Evolutionary conservation across 2,888 invertebrate genomes (phyloP).

Genomic region (Oscheius sp.): DNA sequence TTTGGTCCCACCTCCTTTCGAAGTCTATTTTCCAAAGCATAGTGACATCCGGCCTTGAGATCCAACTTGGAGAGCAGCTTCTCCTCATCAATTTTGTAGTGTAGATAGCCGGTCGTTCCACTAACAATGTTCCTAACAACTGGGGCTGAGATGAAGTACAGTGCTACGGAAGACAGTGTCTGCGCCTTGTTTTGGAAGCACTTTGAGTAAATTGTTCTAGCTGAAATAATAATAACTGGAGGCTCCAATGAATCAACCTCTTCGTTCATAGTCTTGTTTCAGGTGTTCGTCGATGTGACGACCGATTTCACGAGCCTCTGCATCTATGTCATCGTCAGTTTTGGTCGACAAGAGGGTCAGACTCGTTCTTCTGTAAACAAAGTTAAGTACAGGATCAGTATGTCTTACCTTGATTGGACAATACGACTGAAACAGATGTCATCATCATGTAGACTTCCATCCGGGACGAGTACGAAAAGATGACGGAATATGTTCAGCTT

Average conservation of each 20-base stretch:
- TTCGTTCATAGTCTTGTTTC: slow-evolving; percentile 49
- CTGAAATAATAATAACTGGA: slow-evolving; percentile 30
- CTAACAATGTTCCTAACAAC: slow-evolving; percentile 52
- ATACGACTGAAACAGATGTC: slow-evolving; percentile 58
- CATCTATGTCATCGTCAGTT: slow-evolving; percentile 59
- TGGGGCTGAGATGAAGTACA: slow-evolving; percentile 49
- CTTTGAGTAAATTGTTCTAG: slow-evolving; percentile 46
- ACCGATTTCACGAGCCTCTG: slow-evolving; percentile 53
- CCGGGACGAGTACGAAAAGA: slow-evolving; percentile 56
- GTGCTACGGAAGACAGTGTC: slow-evolving; percentile 45
- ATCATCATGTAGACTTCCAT: slow-evolving; percentile 59
- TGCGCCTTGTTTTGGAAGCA: slow-evolving; percentile 48
- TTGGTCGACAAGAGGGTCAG: slow-evolving; percentile 55
- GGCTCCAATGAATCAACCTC: slow-evolving; percentile 32
- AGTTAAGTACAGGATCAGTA: neutral
- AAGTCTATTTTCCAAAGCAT: slow-evolving; percentile 46
- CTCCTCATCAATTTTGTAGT: slow-evolving; percentile 58
- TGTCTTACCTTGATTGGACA: slow-evolving; percentile 45
- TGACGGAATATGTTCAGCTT: slow-evolving; percentile 54
- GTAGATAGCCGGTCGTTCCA: slow-evolving; percentile 55
- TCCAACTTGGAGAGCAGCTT: slow-evolving; percentile 47
- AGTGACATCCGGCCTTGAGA: slow-evolving; percentile 54
- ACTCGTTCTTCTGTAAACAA: slow-evolving; percentile 44
- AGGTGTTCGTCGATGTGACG: slow-evolving; percentile 43
- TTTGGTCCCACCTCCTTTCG: slow-evolving; percentile 39